Conservation (phyloP, 2,888 invertebrate genomes). For the Nephrotoma guestfalica region DNA sequence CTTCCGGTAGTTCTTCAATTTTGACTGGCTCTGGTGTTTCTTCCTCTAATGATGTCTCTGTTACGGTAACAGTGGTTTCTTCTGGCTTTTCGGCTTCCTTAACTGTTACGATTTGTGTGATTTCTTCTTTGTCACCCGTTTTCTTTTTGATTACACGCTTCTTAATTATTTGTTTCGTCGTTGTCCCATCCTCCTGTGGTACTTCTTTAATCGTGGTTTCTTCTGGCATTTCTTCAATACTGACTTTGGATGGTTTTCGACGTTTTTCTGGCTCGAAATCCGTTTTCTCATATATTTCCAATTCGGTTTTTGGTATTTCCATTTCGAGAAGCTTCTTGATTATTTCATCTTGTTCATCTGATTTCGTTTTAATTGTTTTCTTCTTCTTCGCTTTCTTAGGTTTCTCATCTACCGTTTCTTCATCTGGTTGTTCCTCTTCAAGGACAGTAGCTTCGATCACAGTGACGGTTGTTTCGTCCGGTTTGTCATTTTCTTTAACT, state of each 20-base stretch:
- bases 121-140: conserved; percentile 25
- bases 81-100: conserved; percentile 29
- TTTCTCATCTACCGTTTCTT: conserved; percentile 18
- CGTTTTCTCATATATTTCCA: conserved; percentile 23
- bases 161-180: conserved; percentile 24
- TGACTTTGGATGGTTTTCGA: conserved; percentile 18
- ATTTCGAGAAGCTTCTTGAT: conserved; percentile 19
- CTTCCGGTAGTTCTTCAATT: conserved; percentile 17
- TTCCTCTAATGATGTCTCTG: conserved; percentile 9
- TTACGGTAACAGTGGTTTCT: conserved; percentile 19
- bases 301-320: conserved; percentile 18
- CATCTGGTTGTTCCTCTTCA: conserved; percentile 19
- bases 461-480: conserved; percentile 28
- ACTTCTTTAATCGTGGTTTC: conserved; percentile 21
- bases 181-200: conserved; percentile 14
- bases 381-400: conserved; percentile 22
- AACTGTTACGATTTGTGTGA: conserved; percentile 28
- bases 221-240: conserved; percentile 12
- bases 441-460: conserved; percentile 22
- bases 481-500: conserved; percentile 26
- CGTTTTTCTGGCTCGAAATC: conserved; percentile 24
- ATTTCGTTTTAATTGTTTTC: conserved; percentile 17
- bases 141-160: conserved; percentile 25
- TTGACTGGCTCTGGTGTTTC: conserved; percentile 12
- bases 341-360: conserved; percentile 15